phyloP scores from a whole-genome alignment of 1,140 invertebrate species.

The Eriosoma lanigerum region DNA sequence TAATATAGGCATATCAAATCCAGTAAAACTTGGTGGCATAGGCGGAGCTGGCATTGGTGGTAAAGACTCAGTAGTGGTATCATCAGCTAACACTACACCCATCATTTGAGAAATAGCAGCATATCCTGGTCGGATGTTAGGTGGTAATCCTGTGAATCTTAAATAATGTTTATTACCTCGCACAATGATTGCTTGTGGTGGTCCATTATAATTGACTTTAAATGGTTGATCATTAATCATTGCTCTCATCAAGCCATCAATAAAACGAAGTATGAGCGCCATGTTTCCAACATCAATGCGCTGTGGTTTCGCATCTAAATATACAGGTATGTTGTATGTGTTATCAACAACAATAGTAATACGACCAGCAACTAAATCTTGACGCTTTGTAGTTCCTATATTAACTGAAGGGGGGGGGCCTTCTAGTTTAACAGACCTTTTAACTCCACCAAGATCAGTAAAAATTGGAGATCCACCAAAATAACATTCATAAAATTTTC shows the following conservation, averaged over 20 bases:
- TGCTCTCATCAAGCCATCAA: slow-evolving; percentile 73
- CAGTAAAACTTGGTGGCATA: slow-evolving; percentile 30
- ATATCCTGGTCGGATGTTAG: slow-evolving; percentile 70
- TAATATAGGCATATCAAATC: slow-evolving; percentile 19
- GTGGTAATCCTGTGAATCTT: slow-evolving; percentile 76
- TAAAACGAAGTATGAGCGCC: slow-evolving; percentile 76
- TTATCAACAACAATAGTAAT: slow-evolving; percentile 82
- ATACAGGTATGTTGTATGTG: slow-evolving; percentile 74
- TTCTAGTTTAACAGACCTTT: slow-evolving; percentile 75
- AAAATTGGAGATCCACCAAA: slow-evolving; percentile 86
- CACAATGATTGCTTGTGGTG: slow-evolving; percentile 83
- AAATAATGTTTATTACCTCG: slow-evolving; percentile 80
- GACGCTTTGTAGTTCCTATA: slow-evolving; percentile 70
- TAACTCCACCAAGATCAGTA: slow-evolving; percentile 78
- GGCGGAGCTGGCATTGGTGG: slow-evolving; percentile 51
- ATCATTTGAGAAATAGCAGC: slow-evolving; percentile 72
- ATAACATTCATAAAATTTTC: slow-evolving; percentile 81
- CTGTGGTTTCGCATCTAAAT: slow-evolving; percentile 83
- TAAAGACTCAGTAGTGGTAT: slow-evolving; percentile 47
- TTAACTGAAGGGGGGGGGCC: slow-evolving; percentile 85
- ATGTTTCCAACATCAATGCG: slow-evolving; percentile 74
- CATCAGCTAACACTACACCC: slow-evolving; percentile 58
- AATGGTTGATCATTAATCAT: slow-evolving; percentile 83
- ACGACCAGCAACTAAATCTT: slow-evolving; percentile 78
- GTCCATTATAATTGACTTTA: slow-evolving; percentile 83